A percentile compares a stretch with the other conserved stretches of the same genome.
phyloP scores from a whole-genome alignment of 1,140 invertebrate genomes.

The Trichoplusia ni region DNA sequence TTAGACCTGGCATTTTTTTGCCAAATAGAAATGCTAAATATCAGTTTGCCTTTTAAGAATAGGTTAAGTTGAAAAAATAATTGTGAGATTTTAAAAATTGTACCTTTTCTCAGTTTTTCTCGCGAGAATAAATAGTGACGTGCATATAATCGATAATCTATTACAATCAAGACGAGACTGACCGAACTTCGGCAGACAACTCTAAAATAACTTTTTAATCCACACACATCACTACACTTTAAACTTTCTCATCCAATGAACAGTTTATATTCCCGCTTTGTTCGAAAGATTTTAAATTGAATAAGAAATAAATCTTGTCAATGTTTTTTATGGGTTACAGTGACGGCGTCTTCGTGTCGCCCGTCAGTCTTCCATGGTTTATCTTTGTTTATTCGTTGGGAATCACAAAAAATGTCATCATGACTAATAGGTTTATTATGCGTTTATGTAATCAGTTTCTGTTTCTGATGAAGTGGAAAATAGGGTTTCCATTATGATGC shows the following conservation, averaged over 20 bases:
- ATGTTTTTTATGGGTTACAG: slow-evolving; percentile 16
- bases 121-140: too few relatives aligned
- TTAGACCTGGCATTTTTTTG: too few relatives aligned
- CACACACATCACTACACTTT: background rate
- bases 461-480: background rate
- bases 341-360: slow-evolving; percentile 17
- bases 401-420: slow-evolving; percentile 11
- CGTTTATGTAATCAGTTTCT: background rate
- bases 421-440: slow-evolving; percentile 6
- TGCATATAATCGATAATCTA: too few relatives aligned
- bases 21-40: too few relatives aligned
- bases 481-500: background rate
- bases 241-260: slow-evolving; percentile 6
- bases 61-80: too few relatives aligned
- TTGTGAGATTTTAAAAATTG: too few relatives aligned
- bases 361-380: slow-evolving; percentile 4
- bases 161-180: too few relatives aligned
- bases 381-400: slow-evolving; percentile 5
- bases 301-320: slow-evolving; percentile 26
- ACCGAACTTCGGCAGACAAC: too few relatives aligned
- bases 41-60: too few relatives aligned
- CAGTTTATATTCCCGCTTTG: slow-evolving; percentile 11
- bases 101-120: too few relatives aligned
- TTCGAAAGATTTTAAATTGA: slow-evolving; percentile 23
- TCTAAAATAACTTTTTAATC: too few relatives aligned